Percentiles rank a stretch among this genome's conserved stretches.
Conservation (phyloP, 1,140 invertebrate species). For the Lethocerus indicus region DNA sequence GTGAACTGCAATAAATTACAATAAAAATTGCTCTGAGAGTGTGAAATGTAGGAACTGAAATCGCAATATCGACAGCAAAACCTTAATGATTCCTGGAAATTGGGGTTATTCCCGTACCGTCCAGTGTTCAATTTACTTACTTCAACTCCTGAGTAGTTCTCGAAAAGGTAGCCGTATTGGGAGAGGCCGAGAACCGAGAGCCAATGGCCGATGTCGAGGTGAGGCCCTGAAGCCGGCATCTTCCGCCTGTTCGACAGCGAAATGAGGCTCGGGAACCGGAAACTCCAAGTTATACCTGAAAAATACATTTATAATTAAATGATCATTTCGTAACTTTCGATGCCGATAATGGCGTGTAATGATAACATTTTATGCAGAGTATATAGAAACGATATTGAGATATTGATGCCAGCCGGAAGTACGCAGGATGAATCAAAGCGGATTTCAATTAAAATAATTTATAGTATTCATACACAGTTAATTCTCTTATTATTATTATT, state of each 20-base stretch:
- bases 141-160: slow-evolving; percentile 30
- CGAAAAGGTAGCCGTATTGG: slow-evolving; percentile 26
- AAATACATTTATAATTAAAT: slow-evolving; percentile 3
- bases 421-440: too few relatives aligned
- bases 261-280: slow-evolving; percentile 24
- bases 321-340: too few relatives aligned
- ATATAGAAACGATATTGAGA: too few relatives aligned
- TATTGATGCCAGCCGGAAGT: too few relatives aligned
- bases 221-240: slow-evolving; percentile 18
- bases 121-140: slow-evolving; percentile 17
- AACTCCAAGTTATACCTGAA: slow-evolving; percentile 27
- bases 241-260: slow-evolving; percentile 2
- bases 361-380: too few relatives aligned
- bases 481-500: too few relatives aligned
- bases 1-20: too few relatives aligned
- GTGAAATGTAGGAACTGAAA: too few relatives aligned
- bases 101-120: not conserved
- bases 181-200: slow-evolving; percentile 26
- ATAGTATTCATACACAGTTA: too few relatives aligned
- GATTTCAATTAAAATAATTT: too few relatives aligned
- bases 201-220: slow-evolving; percentile 27
- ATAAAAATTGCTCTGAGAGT: too few relatives aligned
- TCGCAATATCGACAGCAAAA: not conserved
- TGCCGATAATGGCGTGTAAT: too few relatives aligned
- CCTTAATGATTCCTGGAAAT: not conserved